A percentile compares a stretch with the other conserved stretches of the same genome.
These are phyloP conservation scores for Dinoponera quadriceps DNA, from an alignment of 1,140 invertebrate genomes.

Conservation along the genomic window DNA sequence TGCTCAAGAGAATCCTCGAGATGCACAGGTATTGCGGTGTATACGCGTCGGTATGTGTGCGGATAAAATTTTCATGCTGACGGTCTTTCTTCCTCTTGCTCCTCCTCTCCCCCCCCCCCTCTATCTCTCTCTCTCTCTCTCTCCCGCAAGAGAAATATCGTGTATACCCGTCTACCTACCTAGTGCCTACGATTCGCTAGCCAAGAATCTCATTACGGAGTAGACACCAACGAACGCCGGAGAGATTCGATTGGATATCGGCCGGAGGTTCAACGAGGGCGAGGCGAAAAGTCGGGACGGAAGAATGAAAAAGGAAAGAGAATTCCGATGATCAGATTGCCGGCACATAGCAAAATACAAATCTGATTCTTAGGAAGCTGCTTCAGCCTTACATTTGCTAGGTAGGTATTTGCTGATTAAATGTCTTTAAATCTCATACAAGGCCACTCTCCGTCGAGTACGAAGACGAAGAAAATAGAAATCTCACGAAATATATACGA, in stretches of 20 bases:
- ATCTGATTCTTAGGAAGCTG: constrained; percentile 6
- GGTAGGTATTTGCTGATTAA: constrained; percentile 48
- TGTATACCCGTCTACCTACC: neutral
- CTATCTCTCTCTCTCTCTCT: no score
- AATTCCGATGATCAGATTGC: constrained; percentile 45
- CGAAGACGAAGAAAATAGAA: neutral
- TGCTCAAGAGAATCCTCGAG: neutral
- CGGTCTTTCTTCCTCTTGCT: neutral
- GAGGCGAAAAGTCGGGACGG: neutral
- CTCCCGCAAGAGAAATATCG: neutral
- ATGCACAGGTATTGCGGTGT: neutral
- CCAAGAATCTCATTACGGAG: constrained; percentile 51
- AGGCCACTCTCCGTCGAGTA: neutral
- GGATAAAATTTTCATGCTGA: neutral
- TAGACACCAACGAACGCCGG: constrained; percentile 15
- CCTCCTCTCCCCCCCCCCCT: neutral
- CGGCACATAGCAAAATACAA: constrained; percentile 28
- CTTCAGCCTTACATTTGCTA: neutral
- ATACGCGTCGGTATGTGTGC: neutral
- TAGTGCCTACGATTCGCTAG: constrained; percentile 10
- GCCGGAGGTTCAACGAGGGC: neutral
- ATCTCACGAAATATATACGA: constrained; percentile 32
- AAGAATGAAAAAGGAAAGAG: constrained; percentile 2
- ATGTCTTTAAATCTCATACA: constrained; percentile 24
- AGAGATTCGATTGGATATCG: constrained; percentile 55